These are phyloP conservation scores for Orchesellides sinensis DNA, from an alignment of 2,888 invertebrate species.

Conservation along the genomic window DNA sequence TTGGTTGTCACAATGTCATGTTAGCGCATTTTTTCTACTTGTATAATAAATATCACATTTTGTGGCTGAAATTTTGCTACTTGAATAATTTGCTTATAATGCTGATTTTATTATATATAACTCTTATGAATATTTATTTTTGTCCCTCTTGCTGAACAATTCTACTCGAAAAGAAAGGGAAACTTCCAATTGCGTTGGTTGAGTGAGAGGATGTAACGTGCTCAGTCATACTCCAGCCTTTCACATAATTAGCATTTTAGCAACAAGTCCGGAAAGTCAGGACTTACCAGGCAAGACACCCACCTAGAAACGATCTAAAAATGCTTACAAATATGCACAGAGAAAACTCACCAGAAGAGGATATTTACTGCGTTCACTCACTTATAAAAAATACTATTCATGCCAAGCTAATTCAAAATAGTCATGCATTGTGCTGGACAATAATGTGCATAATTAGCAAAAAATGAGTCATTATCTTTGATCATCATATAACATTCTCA, in stretches of 20 bases:
- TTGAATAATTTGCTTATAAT: not conserved
- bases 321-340: too few species aligned
- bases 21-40: not conserved
- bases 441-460: conserved; percentile 50
- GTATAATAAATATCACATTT: not conserved
- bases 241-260: not conserved
- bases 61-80: too few species aligned
- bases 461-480: conserved; percentile 51
- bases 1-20: conserved; percentile 10
- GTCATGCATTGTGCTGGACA: conserved; percentile 1
- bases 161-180: not conserved
- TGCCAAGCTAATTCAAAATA: not conserved
- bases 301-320: not conserved
- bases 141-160: not conserved
- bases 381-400: conserved; percentile 4
- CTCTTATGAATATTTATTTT: not conserved
- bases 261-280: not conserved
- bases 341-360: too few species aligned
- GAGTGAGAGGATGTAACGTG: too few species aligned
- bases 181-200: conserved; percentile 12
- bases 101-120: not conserved
- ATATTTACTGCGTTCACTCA: too few species aligned
- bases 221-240: too few species aligned
- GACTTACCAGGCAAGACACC: conserved; percentile 5
- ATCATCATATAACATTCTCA: conserved; percentile 9